A percentile compares a stretch with the other conserved stretches of the same genome.
phyloP scores from a whole-genome alignment of 2,113 vertebrate species.

The Catharus minimus region DNA sequence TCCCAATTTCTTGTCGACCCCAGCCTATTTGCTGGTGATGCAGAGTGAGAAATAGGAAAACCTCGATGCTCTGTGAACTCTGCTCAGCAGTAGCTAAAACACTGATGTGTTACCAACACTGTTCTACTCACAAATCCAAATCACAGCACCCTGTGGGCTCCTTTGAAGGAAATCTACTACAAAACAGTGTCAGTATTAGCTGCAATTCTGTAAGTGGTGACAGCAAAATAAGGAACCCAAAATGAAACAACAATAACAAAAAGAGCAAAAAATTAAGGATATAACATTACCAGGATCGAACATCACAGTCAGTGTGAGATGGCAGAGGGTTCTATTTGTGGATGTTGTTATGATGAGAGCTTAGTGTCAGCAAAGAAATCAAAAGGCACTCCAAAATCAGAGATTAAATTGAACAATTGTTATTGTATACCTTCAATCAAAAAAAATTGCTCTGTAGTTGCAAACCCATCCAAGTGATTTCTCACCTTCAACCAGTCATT shows the following conservation, averaged over 20 bases:
- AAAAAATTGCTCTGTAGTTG: background rate
- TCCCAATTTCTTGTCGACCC: fast-evolving
- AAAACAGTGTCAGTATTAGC: background rate
- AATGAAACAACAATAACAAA: background rate
- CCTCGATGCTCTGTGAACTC: background rate
- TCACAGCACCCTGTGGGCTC: background rate
- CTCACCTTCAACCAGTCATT: background rate
- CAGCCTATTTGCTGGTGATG: fast-evolving
- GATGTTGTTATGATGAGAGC: background rate
- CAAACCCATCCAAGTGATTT: background rate
- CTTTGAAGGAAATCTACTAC: background rate
- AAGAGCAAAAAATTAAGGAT: background rate
- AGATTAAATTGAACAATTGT: background rate
- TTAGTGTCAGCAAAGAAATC: background rate
- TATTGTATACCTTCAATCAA: background rate
- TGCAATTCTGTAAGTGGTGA: background rate
- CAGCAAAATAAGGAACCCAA: background rate
- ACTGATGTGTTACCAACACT: background rate
- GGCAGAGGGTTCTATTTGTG: background rate
- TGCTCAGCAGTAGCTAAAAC: background rate
- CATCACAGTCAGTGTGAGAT: background rate
- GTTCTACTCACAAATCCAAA: background rate
- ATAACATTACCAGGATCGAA: background rate
- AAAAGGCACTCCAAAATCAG: background rate
- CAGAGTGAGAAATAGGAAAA: background rate